Evolutionary conservation across 92 coral and sea anemone species (phyloP).

Genomic region (Epizoanthus scotinus): DNA sequence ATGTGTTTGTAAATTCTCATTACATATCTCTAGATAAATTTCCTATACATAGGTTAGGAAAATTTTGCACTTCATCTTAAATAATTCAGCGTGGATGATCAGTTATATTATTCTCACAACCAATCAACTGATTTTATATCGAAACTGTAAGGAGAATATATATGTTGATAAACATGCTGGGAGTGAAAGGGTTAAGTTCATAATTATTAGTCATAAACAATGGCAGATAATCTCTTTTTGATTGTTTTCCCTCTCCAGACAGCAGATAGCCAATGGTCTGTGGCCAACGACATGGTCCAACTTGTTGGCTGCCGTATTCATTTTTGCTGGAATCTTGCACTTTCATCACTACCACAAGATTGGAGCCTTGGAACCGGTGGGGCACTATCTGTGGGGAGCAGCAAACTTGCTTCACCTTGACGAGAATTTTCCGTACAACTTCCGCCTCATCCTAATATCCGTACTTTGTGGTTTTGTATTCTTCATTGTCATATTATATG

Average conservation of each 20-base stretch:
- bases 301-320: conserved; percentile 69
- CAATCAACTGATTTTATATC: too few relatives aligned
- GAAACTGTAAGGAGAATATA: too few relatives aligned
- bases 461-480: conserved; percentile 77
- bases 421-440: conserved; percentile 75
- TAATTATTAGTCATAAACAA: too few relatives aligned
- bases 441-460: conserved; percentile 75
- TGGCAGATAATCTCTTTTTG: too few relatives aligned
- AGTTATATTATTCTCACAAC: too few relatives aligned
- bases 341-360: conserved; percentile 69
- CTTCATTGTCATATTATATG: conserved; percentile 75
- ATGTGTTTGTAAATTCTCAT: too few relatives aligned
- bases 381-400: conserved; percentile 70
- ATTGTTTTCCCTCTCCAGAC: conserved; percentile 58
- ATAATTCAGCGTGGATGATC: too few relatives aligned
- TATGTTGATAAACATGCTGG: too few relatives aligned
- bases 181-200: too few relatives aligned
- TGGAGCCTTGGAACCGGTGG: conserved; percentile 64
- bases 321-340: conserved; percentile 78
- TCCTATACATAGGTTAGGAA: too few relatives aligned
- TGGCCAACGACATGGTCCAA: conserved; percentile 98
- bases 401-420: conserved; percentile 73
- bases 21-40: too few relatives aligned
- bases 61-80: too few relatives aligned
- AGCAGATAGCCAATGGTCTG: conserved; percentile 93